Base-by-base conservation (phyloP, 1,140 invertebrate genomes). In the Aphelenchoides avenae region DNA sequence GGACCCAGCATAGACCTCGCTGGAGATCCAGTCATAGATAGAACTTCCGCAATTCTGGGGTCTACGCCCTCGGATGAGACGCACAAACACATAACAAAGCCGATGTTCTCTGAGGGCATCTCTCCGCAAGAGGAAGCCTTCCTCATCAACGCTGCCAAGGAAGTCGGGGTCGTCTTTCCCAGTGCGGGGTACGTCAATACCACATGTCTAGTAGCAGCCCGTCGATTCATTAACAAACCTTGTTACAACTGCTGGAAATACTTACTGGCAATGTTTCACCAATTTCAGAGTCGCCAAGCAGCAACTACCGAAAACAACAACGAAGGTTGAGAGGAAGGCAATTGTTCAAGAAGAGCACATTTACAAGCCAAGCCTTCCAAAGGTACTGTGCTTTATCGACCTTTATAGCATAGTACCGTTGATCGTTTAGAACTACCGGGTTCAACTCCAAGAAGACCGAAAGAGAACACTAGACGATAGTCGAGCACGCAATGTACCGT, bases 61-160 rank as follows among this genome's bases (percentile, higher is more conserved):
- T n/a, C n/a, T n/a, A n/a, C n/a, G n/a, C n/a, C n/a, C n/a, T n/a
- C n/a, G n/a, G n/a, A n/a, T n/a, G n/a, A n/a, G n/a, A n/a, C n/a
- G n/a, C n/a, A n/a, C n/a, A n/a, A n/a, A n/a, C n/a, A n/a, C n/a
- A n/a, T n/a, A n/a, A n/a, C 54, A 34, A 6, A 33, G 13, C 55
- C 24, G 5, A 27, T 36, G 0, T 18, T 36, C 1, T 18, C 33
- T n/a, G 57, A 61, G 11, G 46, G 59, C 18, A 22, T 69, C 15
- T 64, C 60, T 29, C 29, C 33, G 11, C 72, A 72, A 55, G 71
- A 73, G 40, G 57, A 71, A 30, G 51, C 56, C 3, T 73, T 58
- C 41, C 46, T 73, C 5, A 39, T 75, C 18, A 73, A 71, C 37
- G 73, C 69, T 2, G 71, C 73, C 15, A 29, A 51, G 49, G 53